phyloP scores from a whole-genome alignment of 2,797 vertebrate genomes.

The Phoeniculus purpureus region DNA sequence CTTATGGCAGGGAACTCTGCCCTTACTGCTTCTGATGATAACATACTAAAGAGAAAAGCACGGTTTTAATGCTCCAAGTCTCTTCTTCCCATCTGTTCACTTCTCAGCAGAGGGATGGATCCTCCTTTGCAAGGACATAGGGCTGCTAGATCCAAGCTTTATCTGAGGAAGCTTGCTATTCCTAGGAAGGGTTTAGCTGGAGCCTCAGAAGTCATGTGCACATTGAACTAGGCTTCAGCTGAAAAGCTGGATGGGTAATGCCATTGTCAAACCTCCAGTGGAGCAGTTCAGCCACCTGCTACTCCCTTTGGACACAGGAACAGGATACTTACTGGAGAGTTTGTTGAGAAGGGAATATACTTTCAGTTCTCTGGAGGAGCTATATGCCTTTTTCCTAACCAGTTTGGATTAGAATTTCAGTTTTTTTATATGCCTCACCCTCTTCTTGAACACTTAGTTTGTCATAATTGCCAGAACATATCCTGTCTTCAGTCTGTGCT shows the following conservation, averaged over 20 bases:
- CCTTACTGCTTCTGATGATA: slow-evolving; percentile 10
- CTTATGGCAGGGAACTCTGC: slow-evolving; percentile 27
- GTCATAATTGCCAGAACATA: background rate
- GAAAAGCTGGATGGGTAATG: slow-evolving; percentile 35
- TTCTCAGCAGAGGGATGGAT: background rate
- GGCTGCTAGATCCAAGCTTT: background rate
- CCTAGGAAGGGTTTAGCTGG: slow-evolving; percentile 4
- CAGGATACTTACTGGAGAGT: background rate
- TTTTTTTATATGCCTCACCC: background rate
- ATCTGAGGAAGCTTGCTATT: background rate
- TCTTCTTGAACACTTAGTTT: background rate
- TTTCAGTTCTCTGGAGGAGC: background rate
- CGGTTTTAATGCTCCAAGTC: slow-evolving; percentile 4
- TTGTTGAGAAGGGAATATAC: background rate
- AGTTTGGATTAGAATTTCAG: background rate
- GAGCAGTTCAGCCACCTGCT: slow-evolving; percentile 48
- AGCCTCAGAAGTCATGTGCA: slow-evolving; percentile 1
- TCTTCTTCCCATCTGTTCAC: slow-evolving; percentile 48
- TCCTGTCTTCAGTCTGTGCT: background rate
- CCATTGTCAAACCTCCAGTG: slow-evolving; percentile 15
- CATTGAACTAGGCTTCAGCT: slow-evolving; percentile 18
- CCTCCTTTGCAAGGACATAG: background rate
- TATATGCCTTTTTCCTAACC: background rate
- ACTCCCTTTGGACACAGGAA: slow-evolving; percentile 2
- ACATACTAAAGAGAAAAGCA: slow-evolving; percentile 1